Percentiles rank a stretch among this genome's conserved stretches.
phyloP scores from a whole-genome alignment of 2,888 invertebrate genomes.

The Synergus umbraculus region DNA sequence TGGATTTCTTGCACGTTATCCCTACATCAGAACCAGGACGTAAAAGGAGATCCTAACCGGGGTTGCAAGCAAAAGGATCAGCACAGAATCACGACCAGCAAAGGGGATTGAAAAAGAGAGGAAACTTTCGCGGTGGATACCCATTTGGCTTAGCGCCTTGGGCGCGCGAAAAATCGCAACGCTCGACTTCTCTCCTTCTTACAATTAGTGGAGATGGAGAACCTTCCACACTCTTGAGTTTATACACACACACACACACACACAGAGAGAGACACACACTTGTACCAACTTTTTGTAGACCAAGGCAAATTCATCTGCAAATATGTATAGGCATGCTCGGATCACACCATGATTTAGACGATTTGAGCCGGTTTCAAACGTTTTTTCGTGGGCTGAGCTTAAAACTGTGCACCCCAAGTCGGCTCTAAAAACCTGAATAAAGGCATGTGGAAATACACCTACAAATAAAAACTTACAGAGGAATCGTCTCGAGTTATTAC shows the following conservation, averaged over 20 bases:
- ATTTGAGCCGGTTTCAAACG: too few relatives aligned
- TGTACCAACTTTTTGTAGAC: too few relatives aligned
- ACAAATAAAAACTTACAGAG: conserved; percentile 5
- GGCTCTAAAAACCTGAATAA: too few relatives aligned
- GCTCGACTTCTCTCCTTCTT: conserved; percentile 50
- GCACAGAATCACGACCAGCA: background rate
- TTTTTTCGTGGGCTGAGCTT: too few relatives aligned
- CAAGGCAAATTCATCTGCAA: too few relatives aligned
- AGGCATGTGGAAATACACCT: background rate
- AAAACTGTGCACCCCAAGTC: too few relatives aligned
- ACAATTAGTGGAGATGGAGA: conserved; percentile 48
- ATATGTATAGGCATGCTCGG: too few relatives aligned
- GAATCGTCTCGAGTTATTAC: conserved; percentile 68
- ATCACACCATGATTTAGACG: too few relatives aligned
- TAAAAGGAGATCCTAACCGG: conserved; percentile 1
- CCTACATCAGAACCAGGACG: background rate
- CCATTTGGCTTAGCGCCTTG: conserved; percentile 52
- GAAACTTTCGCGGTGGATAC: conserved; percentile 10
- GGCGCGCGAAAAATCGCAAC: conserved; percentile 51
- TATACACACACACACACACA: background rate
- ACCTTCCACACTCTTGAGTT: conserved; percentile 29
- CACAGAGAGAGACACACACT: background rate
- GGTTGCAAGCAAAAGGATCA: background rate
- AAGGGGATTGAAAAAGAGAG: background rate
- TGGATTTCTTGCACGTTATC: background rate